Percentiles rank a stretch among this genome's conserved stretches.
These are phyloP conservation scores for Tryphoninae sp. DNA, from an alignment of 2,888 invertebrate species.

Conservation along the genomic window DNA sequence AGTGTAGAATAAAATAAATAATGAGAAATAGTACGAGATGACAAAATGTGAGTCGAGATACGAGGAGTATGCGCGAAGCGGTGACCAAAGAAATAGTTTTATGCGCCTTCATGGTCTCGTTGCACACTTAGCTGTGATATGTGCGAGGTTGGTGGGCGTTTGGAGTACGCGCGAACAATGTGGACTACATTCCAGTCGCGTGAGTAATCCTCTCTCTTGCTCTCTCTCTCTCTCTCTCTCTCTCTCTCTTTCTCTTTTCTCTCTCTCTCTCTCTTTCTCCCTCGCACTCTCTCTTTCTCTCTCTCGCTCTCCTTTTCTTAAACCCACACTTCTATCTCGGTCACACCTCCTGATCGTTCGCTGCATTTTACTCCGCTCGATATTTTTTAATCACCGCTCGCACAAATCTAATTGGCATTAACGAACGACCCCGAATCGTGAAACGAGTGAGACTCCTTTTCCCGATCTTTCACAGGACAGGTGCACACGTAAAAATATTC, in stretches of 20 bases:
- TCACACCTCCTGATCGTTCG: slow-evolving; percentile 41
- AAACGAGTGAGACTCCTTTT: slow-evolving; percentile 36
- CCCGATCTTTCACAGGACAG: neutral
- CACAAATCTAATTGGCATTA: slow-evolving; percentile 69
- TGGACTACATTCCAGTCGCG: slow-evolving; percentile 71
- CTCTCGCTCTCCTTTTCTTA: neutral
- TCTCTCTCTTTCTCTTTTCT: slow-evolving; percentile 59
- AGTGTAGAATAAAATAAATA: neutral
- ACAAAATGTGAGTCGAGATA: no score
- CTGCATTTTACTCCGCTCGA: slow-evolving; percentile 20
- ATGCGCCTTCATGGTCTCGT: slow-evolving; percentile 11
- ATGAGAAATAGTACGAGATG: no score
- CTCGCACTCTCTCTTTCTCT: no score
- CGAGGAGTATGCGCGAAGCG: no score
- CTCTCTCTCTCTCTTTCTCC: slow-evolving; percentile 44
- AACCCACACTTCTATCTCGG: slow-evolving; percentile 53
- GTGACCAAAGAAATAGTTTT: neutral
- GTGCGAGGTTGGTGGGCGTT: slow-evolving; percentile 63
- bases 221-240: slow-evolving; percentile 63
- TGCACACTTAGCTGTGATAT: neutral
- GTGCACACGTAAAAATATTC: neutral
- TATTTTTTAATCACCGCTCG: slow-evolving; percentile 42
- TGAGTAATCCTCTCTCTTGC: slow-evolving; percentile 70
- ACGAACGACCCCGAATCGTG: slow-evolving; percentile 59
- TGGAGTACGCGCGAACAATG: slow-evolving; percentile 68